Evolutionary conservation across 2,888 invertebrate genomes (phyloP).

Genomic region (Hybos culiciformis): DNA sequence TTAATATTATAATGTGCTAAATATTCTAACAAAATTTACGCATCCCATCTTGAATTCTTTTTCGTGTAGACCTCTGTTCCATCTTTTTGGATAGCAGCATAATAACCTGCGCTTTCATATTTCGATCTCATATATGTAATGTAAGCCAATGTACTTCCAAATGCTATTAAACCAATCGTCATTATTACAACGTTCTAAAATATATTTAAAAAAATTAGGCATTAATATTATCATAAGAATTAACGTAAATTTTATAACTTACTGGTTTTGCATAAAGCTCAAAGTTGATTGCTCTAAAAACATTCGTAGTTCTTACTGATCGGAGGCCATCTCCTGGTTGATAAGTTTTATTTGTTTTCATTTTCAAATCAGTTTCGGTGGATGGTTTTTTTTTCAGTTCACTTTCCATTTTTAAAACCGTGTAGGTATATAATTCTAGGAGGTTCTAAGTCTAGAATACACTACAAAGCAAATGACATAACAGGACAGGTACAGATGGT

Average conservation of each 20-base stretch:
- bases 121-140: constrained; percentile 74
- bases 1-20: no score
- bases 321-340: constrained; percentile 65
- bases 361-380: not conserved
- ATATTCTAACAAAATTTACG: no score
- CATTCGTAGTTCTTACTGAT: constrained; percentile 55
- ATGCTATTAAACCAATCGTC: constrained; percentile 63
- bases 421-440: no score
- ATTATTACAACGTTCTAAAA: constrained; percentile 76
- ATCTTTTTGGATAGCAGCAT: constrained; percentile 63
- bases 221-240: not conserved
- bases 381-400: no score
- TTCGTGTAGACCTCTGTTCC: constrained; percentile 62
- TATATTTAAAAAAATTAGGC: constrained; percentile 1
- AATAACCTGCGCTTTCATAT: constrained; percentile 66
- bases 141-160: constrained; percentile 62
- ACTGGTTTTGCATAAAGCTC: constrained; percentile 84
- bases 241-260: constrained; percentile 31
- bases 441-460: no score
- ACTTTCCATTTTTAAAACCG: no score
- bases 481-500: no score
- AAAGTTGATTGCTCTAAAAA: constrained; percentile 74
- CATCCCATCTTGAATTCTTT: constrained; percentile 65
- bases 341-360: not conserved
- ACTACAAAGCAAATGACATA: no score